Evolutionary conservation across 2,797 vertebrate genomes (phyloP), one percentile per base, ranked within the genome.

Genomic region (Champsocephalus esox): DNA sequence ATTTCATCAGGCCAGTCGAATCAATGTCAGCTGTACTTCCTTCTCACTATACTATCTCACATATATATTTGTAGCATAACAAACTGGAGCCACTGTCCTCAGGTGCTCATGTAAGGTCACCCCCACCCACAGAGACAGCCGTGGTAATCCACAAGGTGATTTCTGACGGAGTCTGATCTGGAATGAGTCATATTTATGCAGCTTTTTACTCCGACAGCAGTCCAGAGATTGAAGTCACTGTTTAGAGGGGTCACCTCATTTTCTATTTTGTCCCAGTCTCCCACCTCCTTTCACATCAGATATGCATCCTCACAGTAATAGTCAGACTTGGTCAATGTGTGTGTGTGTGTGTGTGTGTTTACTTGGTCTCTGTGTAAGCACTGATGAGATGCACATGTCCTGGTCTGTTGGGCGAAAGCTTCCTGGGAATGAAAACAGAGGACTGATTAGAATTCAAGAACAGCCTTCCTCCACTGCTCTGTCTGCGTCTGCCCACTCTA

Each of bases 361-460:
- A 62, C 73, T 70, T 19, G 3, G 69, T 81, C 55, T 77, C 70
- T 80, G 68, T 87, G 79, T 38, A 69, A 66, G 66, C 59, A 21
- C 59, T 66, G 81, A 84, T 77, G 83, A 78, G 72, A 80, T 75
- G 67, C 73, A 83, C 76, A 68, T 82, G 80, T 85, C 74, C 82
- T 72, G 48, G 66, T 58, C 78, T 57, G 70, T 24, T 59, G 82
- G 60, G 66, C 60, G 60, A 79, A 45, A 85, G 80, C 79, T 74
- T 89, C 61, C 68, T 74, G 38, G 66, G 63, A 87, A 80, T 63
- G 46, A 82, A 83, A 88, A 85, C 60, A 81, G 73, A 49, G 32
- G 60, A 73, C 70, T 81, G 63, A 90, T 89, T 88, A 87, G 71
- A 79, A 92, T 92, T 81, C 87, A 84, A 46, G 60, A 71, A 69